Percentiles rank a stretch among this genome's conserved stretches.
phyloP scores from a whole-genome alignment of 2,113 vertebrate genomes.

The Passer montanus region DNA sequence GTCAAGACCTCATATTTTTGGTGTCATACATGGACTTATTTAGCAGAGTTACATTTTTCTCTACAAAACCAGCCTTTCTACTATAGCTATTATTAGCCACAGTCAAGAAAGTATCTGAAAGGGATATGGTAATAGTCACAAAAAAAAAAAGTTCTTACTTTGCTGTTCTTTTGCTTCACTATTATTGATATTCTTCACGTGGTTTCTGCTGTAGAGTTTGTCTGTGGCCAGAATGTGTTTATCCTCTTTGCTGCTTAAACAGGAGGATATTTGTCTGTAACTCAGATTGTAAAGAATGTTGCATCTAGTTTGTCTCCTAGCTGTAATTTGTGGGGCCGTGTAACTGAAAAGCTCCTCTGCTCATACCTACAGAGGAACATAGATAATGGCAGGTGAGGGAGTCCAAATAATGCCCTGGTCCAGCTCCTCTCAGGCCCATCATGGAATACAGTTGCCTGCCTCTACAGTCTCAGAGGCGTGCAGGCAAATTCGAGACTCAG shows the following conservation, averaged over 20 bases:
- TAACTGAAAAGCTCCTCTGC: neutral
- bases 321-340: neutral
- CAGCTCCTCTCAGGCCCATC: no score
- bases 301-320: neutral
- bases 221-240: neutral
- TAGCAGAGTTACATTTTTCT: neutral
- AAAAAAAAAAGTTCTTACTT: neutral
- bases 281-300: neutral
- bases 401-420: neutral
- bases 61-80: neutral
- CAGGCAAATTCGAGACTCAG: no score
- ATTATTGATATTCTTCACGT: neutral
- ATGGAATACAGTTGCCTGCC: no score
- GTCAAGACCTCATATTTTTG: neutral
- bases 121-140: neutral
- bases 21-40: neutral
- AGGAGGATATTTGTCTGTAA: neutral
- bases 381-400: neutral
- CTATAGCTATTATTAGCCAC: neutral
- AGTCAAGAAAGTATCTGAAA: neutral
- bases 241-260: neutral
- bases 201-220: neutral
- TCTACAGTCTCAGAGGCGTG: no score
- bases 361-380: neutral
- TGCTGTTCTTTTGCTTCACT: neutral